phyloP scores from a whole-genome alignment of 1,140 invertebrate species.

The Philopotamus ludificatus region DNA sequence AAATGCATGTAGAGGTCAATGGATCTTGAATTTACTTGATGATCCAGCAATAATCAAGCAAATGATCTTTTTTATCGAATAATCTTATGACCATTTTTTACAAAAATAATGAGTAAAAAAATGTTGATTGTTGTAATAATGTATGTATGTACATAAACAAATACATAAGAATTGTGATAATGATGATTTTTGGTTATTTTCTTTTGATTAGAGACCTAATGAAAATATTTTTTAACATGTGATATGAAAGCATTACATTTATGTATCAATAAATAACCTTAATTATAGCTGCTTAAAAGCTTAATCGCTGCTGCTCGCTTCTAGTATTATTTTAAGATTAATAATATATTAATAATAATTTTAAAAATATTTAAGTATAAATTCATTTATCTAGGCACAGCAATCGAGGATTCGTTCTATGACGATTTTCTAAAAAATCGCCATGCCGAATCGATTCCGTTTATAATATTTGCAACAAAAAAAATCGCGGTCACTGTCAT shows the following conservation, averaged over 20 bases:
- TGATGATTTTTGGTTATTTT: not conserved
- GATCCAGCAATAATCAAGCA: not conserved
- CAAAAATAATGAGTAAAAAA: not conserved
- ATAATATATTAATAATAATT: too few species aligned
- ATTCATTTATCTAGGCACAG: too few species aligned
- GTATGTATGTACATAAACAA: not conserved
- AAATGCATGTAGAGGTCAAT: not conserved
- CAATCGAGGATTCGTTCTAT: not conserved
- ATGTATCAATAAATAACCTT: not conserved
- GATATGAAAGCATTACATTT: not conserved
- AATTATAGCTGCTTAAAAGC: not conserved
- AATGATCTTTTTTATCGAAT: not conserved
- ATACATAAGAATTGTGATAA: conserved; percentile 11
- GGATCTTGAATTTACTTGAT: not conserved
- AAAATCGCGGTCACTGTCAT: not conserved
- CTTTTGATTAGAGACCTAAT: conserved; percentile 5
- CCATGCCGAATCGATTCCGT: not conserved
- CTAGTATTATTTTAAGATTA: not conserved
- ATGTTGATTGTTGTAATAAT: not conserved
- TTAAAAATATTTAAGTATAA: too few species aligned
- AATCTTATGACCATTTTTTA: not conserved
- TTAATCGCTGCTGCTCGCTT: not conserved
- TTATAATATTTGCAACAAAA: not conserved
- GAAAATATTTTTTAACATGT: not conserved
- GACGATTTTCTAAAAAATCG: not conserved